phyloP scores from a whole-genome alignment of 2,113 vertebrate species.

The Kryptolebias marmoratus region DNA sequence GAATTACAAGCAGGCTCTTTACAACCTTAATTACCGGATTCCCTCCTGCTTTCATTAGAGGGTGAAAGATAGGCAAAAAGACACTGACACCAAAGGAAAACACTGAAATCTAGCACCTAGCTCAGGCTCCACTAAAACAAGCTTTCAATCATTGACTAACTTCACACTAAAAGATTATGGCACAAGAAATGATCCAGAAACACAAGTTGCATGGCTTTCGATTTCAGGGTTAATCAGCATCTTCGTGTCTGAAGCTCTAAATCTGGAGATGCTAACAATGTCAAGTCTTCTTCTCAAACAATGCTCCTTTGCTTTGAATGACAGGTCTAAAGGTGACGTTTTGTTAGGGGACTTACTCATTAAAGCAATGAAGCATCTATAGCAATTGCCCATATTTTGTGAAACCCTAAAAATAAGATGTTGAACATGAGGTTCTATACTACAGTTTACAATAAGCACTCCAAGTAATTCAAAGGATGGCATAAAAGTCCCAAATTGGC shows the following conservation, averaged over 20 bases:
- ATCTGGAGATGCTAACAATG: slow-evolving; percentile 75
- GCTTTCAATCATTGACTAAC: slow-evolving; percentile 39
- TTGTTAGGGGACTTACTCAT: slow-evolving; percentile 68
- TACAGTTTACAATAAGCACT: slow-evolving; percentile 68
- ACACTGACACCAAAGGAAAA: slow-evolving; percentile 43
- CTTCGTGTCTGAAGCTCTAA: slow-evolving; percentile 78
- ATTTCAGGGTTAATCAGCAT: slow-evolving; percentile 60
- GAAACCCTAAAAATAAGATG: slow-evolving; percentile 64
- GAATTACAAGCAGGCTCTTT: slow-evolving; percentile 91
- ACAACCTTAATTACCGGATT: slow-evolving; percentile 93
- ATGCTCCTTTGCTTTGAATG: slow-evolving; percentile 71
- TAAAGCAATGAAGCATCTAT: slow-evolving; percentile 73
- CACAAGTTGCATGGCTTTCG: slow-evolving; percentile 72
- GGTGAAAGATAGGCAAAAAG: slow-evolving; percentile 65
- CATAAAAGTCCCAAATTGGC: slow-evolving; percentile 53
- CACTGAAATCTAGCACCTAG: slow-evolving; percentile 24
- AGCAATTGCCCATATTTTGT: slow-evolving; percentile 55
- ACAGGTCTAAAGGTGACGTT: slow-evolving; percentile 76
- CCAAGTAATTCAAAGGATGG: slow-evolving; percentile 52
- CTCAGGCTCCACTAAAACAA: slow-evolving; percentile 27
- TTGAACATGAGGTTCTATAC: slow-evolving; percentile 66
- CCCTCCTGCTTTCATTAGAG: slow-evolving; percentile 87
- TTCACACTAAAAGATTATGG: slow-evolving; percentile 78
- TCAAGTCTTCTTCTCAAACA: slow-evolving; percentile 69
- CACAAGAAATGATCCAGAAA: slow-evolving; percentile 81